Percentiles rank a stretch among this genome's conserved stretches.
phyloP scores from a whole-genome alignment of 2,113 vertebrate genomes.

The Ctenomys sociabilis region DNA sequence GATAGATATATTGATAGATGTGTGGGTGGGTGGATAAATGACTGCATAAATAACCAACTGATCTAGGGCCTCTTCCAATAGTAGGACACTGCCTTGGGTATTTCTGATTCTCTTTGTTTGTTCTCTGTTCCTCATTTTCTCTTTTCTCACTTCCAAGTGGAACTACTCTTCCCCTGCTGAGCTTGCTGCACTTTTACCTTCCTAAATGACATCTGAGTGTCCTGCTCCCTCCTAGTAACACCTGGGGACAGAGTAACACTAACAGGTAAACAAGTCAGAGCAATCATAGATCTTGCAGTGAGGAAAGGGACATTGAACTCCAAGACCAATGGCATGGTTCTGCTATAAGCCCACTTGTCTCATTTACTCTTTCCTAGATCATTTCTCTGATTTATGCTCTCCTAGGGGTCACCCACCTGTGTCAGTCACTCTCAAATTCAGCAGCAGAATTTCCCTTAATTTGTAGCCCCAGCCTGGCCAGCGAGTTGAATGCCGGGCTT shows the following conservation, averaged over 20 bases:
- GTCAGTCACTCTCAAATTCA: neutral
- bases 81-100: neutral
- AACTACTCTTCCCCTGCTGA: neutral
- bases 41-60: neutral
- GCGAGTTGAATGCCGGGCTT: neutral
- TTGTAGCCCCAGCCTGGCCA: rapidly evolving
- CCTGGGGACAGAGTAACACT: neutral
- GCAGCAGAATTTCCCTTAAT: neutral
- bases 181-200: neutral
- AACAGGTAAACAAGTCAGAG: neutral
- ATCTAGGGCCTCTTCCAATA: neutral
- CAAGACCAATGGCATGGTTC: neutral
- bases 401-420: neutral
- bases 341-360: neutral
- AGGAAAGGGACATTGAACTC: neutral
- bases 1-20: too few species aligned
- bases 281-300: neutral
- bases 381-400: neutral
- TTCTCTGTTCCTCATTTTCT: neutral
- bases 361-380: neutral
- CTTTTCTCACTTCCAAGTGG: neutral
- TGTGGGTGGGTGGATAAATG: too few species aligned
- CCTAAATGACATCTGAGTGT: neutral
- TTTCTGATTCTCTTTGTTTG: neutral
- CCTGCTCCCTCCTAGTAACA: too few species aligned